Conservation (phyloP, 2,888 invertebrate species). For the Epirrhoe alternata region DNA sequence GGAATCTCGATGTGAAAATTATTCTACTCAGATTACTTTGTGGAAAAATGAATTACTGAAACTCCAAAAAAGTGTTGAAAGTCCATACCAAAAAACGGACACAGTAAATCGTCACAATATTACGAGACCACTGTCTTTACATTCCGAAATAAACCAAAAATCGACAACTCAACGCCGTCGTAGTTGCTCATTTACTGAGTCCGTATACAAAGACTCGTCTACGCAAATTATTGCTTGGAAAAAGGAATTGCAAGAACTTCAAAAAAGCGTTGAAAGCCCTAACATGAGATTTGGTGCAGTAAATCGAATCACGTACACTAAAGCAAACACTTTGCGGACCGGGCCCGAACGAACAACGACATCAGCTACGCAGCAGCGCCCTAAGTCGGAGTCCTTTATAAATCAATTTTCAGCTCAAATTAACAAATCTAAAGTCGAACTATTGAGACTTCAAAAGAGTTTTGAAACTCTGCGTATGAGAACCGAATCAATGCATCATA, state of each 20-base stretch:
- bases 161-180: constrained; percentile 13
- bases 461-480: constrained; percentile 6
- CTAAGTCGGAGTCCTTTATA: constrained; percentile 25
- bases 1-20: constrained; percentile 7
- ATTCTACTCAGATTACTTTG: constrained; percentile 13
- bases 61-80: constrained; percentile 23
- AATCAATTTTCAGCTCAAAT: constrained; percentile 18
- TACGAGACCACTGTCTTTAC: constrained; percentile 23
- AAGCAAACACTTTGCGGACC: neutral
- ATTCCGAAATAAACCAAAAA: constrained; percentile 19
- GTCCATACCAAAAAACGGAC: constrained; percentile 1
- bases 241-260: constrained; percentile 11
- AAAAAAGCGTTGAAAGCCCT: constrained; percentile 5
- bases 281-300: neutral
- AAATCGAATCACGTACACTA: constrained; percentile 5
- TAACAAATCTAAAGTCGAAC: constrained; percentile 18
- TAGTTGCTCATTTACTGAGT: constrained; percentile 21
- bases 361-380: constrained; percentile 7
- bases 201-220: constrained; percentile 1
- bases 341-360: neutral
- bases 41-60: constrained; percentile 26
- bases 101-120: constrained; percentile 9
- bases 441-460: constrained; percentile 21
- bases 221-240: constrained; percentile 7
- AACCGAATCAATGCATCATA: constrained; percentile 1